These are phyloP conservation scores for Girardinus metallicus DNA, from an alignment of 2,797 vertebrate genomes.

Conservation along the genomic window DNA sequence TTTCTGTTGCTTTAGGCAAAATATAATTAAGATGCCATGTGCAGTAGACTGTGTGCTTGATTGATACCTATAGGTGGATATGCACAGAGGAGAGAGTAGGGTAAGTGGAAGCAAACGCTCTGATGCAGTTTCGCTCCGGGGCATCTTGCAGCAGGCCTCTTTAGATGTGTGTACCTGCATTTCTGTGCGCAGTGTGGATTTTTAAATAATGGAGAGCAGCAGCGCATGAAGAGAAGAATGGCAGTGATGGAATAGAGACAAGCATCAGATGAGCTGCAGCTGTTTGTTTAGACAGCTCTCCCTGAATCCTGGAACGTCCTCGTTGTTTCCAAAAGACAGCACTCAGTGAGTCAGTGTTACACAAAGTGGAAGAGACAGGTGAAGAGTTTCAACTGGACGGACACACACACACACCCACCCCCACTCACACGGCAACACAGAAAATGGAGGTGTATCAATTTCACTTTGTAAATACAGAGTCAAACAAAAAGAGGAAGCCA, in stretches of 20 bases:
- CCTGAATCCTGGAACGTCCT: conserved; percentile 38
- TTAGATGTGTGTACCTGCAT: conserved; percentile 6
- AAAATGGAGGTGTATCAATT: conserved; percentile 45
- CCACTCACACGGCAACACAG: background rate
- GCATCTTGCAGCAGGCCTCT: conserved; percentile 15
- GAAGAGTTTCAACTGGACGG: conserved; percentile 23
- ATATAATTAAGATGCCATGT: conserved; percentile 65
- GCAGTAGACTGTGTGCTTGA: conserved; percentile 46
- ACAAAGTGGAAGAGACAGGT: conserved; percentile 43
- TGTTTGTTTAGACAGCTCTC: conserved; percentile 58
- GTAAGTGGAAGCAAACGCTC: conserved; percentile 22
- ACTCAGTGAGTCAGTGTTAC: conserved; percentile 21
- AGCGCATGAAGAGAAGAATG: conserved; percentile 8
- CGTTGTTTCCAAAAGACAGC: conserved; percentile 21
- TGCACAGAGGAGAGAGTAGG: conserved; percentile 15
- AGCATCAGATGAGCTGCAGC: conserved; percentile 38
- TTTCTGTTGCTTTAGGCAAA: conserved; percentile 51
- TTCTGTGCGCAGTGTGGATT: conserved; percentile 19
- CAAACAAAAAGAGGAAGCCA: conserved; percentile 28
- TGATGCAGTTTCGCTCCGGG: conserved; percentile 31
- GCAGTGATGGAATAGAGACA: conserved; percentile 31
- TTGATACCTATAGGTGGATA: conserved; percentile 47
- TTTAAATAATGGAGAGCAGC: conserved; percentile 15
- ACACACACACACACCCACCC: background rate
- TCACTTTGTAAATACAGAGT: conserved; percentile 35